Evolutionary conservation across 1,140 invertebrate genomes (phyloP).

Genomic region (Lordiphosa mommai): DNA sequence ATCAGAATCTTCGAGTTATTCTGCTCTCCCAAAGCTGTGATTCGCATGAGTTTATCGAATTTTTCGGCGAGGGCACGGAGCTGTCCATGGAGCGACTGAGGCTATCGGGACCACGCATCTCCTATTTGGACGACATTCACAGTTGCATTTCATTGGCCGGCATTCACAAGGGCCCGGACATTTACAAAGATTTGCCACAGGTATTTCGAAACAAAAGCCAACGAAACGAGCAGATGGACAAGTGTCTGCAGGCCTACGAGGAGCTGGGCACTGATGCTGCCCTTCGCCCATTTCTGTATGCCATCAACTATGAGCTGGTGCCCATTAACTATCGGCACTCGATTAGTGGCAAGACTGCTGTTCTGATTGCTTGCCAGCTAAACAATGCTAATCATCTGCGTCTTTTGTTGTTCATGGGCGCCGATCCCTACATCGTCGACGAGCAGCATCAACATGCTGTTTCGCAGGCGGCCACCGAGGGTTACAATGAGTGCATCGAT

Average conservation of each 20-base stretch:
- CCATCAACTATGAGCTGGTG: conserved; percentile 85
- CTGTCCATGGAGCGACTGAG: not conserved
- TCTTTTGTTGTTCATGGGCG: conserved; percentile 84
- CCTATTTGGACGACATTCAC: conserved; percentile 47
- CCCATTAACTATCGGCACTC: conserved; percentile 85
- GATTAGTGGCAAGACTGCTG: conserved; percentile 84
- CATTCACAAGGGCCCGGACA: conserved; percentile 28
- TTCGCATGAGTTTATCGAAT: conserved; percentile 24
- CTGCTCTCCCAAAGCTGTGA: conserved; percentile 85
- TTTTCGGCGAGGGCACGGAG: conserved; percentile 50
- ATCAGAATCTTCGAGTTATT: conserved; percentile 88
- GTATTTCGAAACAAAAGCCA: conserved; percentile 25
- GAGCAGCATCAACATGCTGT: conserved; percentile 85
- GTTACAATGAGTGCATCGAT: conserved; percentile 46
- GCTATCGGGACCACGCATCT: not conserved
- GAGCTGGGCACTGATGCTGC: conserved; percentile 74
- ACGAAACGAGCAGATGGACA: conserved; percentile 46
- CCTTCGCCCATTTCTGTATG: conserved; percentile 84
- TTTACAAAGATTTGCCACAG: conserved; percentile 83
- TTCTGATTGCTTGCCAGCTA: conserved; percentile 86
- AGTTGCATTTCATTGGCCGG: conserved; percentile 12
- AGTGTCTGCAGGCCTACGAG: conserved; percentile 56
- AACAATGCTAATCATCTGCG: conserved; percentile 83
- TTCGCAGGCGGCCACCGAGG: conserved; percentile 82
- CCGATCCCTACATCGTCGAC: conserved; percentile 83